These are phyloP conservation scores for Danio kyathit DNA, from an alignment of 2,797 vertebrate species.

Conservation along the genomic window DNA sequence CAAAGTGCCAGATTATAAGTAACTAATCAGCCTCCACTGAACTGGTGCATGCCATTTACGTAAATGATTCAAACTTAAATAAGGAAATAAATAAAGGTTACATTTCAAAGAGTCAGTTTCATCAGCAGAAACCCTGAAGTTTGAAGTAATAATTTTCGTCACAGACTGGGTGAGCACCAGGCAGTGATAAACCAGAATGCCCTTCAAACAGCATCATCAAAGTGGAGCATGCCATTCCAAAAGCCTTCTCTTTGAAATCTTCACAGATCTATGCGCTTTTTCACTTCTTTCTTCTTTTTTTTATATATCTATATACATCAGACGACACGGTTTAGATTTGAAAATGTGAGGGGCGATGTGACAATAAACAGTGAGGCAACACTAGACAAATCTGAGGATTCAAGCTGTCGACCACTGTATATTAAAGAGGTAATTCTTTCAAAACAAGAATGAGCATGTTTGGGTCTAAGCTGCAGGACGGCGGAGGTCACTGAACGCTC, in stretches of 20 bases:
- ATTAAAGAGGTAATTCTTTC: constrained; percentile 67
- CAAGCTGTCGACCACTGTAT: constrained; percentile 64
- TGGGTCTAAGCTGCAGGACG: constrained; percentile 76
- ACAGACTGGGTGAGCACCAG: constrained; percentile 80
- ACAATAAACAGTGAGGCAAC: constrained; percentile 62
- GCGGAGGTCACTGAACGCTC: constrained; percentile 68
- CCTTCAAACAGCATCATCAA: constrained; percentile 40
- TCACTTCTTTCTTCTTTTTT: too few relatives aligned
- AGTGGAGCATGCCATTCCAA: constrained; percentile 53
- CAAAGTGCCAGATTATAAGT: constrained; percentile 28
- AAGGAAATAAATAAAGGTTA: constrained; percentile 78
- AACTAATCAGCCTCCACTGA: constrained; percentile 51
- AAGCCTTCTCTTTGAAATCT: constrained; percentile 50
- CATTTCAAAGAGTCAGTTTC: constrained; percentile 73
- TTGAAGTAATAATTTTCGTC: constrained; percentile 47
- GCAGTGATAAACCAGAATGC: constrained; percentile 74
- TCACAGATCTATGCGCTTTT: constrained; percentile 24
- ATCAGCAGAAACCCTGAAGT: constrained; percentile 49
- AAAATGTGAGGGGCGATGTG: constrained; percentile 31
- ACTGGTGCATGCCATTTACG: constrained; percentile 81
- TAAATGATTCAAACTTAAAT: constrained; percentile 54
- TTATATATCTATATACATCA: constrained; percentile 8
- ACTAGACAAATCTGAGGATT: constrained; percentile 70
- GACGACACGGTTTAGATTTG: constrained; percentile 51
- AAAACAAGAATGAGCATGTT: constrained; percentile 66